phyloP scores from a whole-genome alignment of 2,113 vertebrate species.

The Tragelaphus scriptus region DNA sequence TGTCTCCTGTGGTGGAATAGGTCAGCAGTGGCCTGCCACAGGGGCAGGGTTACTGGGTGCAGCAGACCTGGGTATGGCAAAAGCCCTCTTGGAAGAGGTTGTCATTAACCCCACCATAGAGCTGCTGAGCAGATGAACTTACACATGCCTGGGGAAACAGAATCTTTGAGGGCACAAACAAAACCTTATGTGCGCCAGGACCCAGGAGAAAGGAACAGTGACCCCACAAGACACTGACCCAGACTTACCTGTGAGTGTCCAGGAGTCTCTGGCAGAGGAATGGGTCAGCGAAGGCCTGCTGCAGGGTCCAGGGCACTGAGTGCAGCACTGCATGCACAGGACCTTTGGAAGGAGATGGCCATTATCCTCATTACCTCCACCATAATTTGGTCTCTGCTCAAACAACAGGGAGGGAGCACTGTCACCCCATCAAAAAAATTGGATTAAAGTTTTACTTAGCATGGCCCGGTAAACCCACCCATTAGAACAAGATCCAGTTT shows the following conservation, averaged over 20 bases:
- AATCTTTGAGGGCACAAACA: background rate
- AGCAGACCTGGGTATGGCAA: background rate
- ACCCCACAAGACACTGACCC: background rate
- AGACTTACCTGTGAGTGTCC: background rate
- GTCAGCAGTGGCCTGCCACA: background rate
- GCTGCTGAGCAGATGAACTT: background rate
- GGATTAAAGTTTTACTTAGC: background rate
- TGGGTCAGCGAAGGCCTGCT: background rate
- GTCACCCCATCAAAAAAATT: background rate
- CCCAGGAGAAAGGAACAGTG: background rate
- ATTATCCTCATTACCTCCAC: background rate
- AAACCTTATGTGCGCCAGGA: background rate
- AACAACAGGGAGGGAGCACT: background rate
- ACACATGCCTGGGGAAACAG: background rate
- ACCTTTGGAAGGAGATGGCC: background rate
- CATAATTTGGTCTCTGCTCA: background rate
- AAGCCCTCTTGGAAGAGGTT: background rate
- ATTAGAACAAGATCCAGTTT: background rate
- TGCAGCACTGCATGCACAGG: background rate
- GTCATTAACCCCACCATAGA: background rate
- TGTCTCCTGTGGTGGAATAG: background rate
- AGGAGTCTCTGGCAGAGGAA: background rate
- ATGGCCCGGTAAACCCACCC: no score
- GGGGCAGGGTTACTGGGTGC: background rate
- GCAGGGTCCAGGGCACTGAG: background rate